Evolutionary conservation across 2,888 invertebrate species (phyloP).

Genomic region (Stomorhina lunata): DNA sequence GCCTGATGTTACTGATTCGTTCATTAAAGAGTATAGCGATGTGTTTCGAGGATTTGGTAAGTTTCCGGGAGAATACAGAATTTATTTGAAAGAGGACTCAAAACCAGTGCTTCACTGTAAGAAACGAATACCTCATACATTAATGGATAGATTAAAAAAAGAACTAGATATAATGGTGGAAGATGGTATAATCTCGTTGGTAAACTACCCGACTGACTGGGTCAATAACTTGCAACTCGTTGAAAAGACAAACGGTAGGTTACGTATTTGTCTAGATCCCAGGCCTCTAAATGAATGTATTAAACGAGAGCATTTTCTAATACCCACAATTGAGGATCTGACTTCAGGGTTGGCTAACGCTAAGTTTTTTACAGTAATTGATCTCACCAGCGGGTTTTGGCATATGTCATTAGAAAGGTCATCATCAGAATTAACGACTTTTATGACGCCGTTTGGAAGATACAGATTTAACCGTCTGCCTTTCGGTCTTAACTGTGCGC

Average conservation of each 20-base stretch:
- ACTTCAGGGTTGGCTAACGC: background rate
- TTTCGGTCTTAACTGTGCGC: constrained; percentile 71
- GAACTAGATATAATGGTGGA: background rate
- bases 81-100: background rate
- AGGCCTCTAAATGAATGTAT: constrained; percentile 44
- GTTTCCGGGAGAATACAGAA: background rate
- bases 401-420: constrained; percentile 34
- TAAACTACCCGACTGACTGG: constrained; percentile 58
- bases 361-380: constrained; percentile 50
- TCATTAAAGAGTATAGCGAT: background rate
- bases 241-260: constrained; percentile 62
- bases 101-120: background rate
- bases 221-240: constrained; percentile 66
- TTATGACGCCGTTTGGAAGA: constrained; percentile 50
- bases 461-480: constrained; percentile 69
- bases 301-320: constrained; percentile 38
- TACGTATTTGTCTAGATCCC: constrained; percentile 61
- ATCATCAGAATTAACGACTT: constrained; percentile 51
- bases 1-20: background rate
- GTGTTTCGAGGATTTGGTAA: background rate
- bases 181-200: background rate
- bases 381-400: constrained; percentile 29
- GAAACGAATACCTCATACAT: background rate
- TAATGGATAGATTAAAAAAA: background rate
- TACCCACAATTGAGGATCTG: constrained; percentile 66